Percentiles rank a stretch among this genome's conserved stretches.
These are phyloP conservation scores for Nomada fabriciana DNA, from an alignment of 2,888 invertebrate genomes.

Conservation along the genomic window DNA sequence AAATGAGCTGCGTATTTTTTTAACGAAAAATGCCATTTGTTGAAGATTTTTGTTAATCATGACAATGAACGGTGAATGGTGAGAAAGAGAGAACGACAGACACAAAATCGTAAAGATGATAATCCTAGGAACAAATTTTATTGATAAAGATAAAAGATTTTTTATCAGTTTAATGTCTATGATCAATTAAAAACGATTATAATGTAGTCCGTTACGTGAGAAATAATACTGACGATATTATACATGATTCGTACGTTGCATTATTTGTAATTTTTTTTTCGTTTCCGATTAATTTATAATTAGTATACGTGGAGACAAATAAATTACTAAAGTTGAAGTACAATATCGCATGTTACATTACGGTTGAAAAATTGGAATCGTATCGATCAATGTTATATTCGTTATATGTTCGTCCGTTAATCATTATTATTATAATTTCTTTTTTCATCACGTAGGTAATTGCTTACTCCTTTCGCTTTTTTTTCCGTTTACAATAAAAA, in stretches of 20 bases:
- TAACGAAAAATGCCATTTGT: not conserved
- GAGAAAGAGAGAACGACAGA: slow-evolving; percentile 52
- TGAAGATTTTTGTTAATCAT: not conserved
- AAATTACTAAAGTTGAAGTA: slow-evolving; percentile 70
- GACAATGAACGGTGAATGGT: slow-evolving; percentile 17
- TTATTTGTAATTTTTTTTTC: slow-evolving; percentile 21
- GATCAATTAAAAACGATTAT: slow-evolving; percentile 72
- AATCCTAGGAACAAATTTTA: slow-evolving; percentile 77
- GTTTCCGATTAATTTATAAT: slow-evolving; percentile 60
- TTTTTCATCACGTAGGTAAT: slow-evolving; percentile 35
- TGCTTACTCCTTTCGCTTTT: slow-evolving; percentile 4
- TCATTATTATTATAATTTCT: slow-evolving; percentile 30
- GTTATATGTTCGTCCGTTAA: slow-evolving; percentile 32
- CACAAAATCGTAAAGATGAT: slow-evolving; percentile 62
- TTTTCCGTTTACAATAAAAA: slow-evolving; percentile 54
- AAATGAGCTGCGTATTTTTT: not conserved
- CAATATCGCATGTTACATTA: slow-evolving; percentile 60
- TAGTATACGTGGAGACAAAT: slow-evolving; percentile 62
- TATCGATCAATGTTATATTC: slow-evolving; percentile 25
- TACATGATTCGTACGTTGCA: slow-evolving; percentile 68
- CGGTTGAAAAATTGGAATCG: slow-evolving; percentile 42
- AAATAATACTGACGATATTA: slow-evolving; percentile 78
- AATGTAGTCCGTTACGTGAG: slow-evolving; percentile 69
- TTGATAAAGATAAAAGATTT: slow-evolving; percentile 70
- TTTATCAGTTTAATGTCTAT: slow-evolving; percentile 68